phyloP scores from a whole-genome alignment of 2,113 vertebrate genomes.

The Platanista minor region DNA sequence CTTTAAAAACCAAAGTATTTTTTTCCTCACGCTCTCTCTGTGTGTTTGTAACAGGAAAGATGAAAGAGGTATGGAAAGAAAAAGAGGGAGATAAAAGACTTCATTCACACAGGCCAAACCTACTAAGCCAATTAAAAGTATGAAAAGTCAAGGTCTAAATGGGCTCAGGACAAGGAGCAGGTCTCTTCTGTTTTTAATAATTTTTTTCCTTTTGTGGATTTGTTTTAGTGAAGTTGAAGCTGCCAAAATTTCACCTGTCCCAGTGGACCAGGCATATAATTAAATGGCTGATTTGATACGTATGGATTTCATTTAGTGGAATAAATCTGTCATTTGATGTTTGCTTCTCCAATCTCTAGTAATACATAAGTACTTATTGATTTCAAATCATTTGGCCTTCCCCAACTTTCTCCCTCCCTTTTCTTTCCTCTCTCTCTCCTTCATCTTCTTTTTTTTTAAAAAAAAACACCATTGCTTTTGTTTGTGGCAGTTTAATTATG shows the following conservation, averaged over 20 bases:
- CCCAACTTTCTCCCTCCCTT: background rate
- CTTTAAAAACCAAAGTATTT: constrained; percentile 75
- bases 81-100: constrained; percentile 76
- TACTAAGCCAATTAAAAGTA: constrained; percentile 81
- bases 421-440: background rate
- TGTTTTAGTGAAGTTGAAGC: constrained; percentile 46
- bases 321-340: constrained; percentile 67
- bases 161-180: constrained; percentile 77
- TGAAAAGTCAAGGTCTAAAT: constrained; percentile 79
- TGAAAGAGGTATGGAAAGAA: constrained; percentile 75
- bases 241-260: constrained; percentile 69
- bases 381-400: constrained; percentile 74
- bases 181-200: constrained; percentile 69
- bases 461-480: constrained; percentile 79
- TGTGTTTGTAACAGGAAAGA: constrained; percentile 75
- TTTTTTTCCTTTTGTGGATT: constrained; percentile 50
- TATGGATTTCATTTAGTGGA: constrained; percentile 60
- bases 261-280: constrained; percentile 33
- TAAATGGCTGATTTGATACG: constrained; percentile 35
- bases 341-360: constrained; percentile 63
- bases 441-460: constrained; percentile 26
- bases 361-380: constrained; percentile 78
- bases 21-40: constrained; percentile 70
- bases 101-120: constrained; percentile 79
- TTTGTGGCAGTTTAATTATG: constrained; percentile 94